Base-by-base conservation (phyloP, 2,797 vertebrate genomes). In the Argya squamiceps region DNA sequence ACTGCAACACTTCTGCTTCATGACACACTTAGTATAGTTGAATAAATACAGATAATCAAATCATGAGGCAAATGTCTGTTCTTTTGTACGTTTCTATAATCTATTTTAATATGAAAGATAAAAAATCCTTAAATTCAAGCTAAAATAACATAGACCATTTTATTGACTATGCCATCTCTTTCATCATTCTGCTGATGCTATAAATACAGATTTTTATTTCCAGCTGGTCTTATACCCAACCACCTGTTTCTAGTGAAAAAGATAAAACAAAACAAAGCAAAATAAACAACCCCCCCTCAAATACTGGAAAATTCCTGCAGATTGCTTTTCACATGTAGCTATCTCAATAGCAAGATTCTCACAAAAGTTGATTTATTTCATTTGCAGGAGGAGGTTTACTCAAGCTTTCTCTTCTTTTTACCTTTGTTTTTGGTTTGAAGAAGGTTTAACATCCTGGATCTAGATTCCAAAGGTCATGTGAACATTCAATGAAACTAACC, bases 191-290 rank as follows among this genome's bases (percentile, higher is more conserved):
- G 59, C 63, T 91, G 67, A 95, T 79, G 39, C 47, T 95, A 97
- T 93, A 96, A 95, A 96, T 96, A 92, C 68, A 96, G 78, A 76
- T 84, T 94, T 96, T 93, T 95, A 77, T 96, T 97, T 97, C 95
- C 88, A 89, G 47, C 44, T 97, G 94, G 73, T 47, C 81, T 95
- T 92, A 59, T 88, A 96, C 82, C 34, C 95, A 95, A 87, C 86
- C 88, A 97, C 81, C 88, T 96, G 73, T 74, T 95, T 86, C 39
- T 89, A 76, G 20, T 36, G 1, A 15, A 67, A 63, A 73, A 63
- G 56, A 19, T 29, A 70, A 70, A 34, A 47, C 12, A 44, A 21
- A 56, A 46, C 71, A 84, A 68, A 67, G 6, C 27, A 56, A 50
- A 64, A 26, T 2, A 15, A 47, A 27, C 16, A 8, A 32, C 8